phyloP scores from a whole-genome alignment of 1,140 invertebrate species.

The Lepidotrigona ventralis region DNA sequence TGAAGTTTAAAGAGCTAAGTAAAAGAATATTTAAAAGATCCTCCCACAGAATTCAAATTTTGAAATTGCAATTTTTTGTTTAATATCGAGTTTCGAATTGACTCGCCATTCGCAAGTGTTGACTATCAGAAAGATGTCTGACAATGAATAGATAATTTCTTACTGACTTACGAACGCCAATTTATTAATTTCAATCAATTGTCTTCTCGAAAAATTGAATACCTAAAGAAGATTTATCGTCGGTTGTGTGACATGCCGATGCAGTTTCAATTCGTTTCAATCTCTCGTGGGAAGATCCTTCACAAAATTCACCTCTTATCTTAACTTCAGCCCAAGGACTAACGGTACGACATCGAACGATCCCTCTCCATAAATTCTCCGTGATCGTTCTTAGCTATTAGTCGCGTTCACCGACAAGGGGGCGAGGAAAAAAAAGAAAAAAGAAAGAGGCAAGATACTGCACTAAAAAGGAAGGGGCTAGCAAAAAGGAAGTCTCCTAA shows the following conservation, averaged over 20 bases:
- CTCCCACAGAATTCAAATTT: not conserved
- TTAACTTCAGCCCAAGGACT: not conserved
- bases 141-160: too few relatives aligned
- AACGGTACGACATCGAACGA: slow-evolving; percentile 1
- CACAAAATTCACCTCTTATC: not conserved
- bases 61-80: not conserved
- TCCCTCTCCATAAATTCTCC: not conserved
- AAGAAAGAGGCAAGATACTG: not conserved
- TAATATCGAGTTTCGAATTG: not conserved
- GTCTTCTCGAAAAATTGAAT: too few relatives aligned
- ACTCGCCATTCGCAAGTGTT: too few relatives aligned
- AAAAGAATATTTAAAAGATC: not conserved
- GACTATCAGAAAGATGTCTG: too few relatives aligned
- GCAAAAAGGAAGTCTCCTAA: not conserved
- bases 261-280: not conserved
- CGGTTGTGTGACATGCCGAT: too few relatives aligned
- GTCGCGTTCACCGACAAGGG: not conserved
- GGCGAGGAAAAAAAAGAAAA: not conserved
- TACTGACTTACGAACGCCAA: too few relatives aligned
- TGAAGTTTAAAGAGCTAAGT: too few relatives aligned
- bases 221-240: too few relatives aligned
- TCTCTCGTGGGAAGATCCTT: not conserved
- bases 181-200: too few relatives aligned
- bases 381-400: not conserved
- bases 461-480: not conserved